These are phyloP conservation scores for Nyctalus aviator DNA, from an alignment of 2,797 vertebrate genomes.

Conservation along the genomic window DNA sequence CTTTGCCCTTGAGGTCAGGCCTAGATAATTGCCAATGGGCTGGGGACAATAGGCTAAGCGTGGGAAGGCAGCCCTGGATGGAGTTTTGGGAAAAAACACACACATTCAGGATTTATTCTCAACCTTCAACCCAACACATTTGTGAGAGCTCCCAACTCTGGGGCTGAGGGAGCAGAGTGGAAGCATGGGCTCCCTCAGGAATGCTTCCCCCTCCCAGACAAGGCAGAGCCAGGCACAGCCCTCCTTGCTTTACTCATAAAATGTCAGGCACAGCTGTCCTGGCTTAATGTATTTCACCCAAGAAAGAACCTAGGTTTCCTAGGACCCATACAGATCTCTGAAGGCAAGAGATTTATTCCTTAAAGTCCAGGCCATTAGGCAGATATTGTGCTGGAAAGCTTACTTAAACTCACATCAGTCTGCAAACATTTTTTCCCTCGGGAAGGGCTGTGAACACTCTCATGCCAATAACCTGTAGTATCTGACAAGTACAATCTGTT, in stretches of 20 bases:
- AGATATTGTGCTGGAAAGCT: not conserved
- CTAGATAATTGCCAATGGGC: slow-evolving; percentile 36
- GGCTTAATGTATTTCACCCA: slow-evolving; percentile 58
- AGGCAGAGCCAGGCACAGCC: slow-evolving; percentile 60
- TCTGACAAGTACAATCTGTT: slow-evolving; percentile 47
- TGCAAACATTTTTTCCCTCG: not conserved
- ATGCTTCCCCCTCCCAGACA: slow-evolving; percentile 46
- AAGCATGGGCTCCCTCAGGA: slow-evolving; percentile 46
- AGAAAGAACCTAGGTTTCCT: slow-evolving; percentile 59
- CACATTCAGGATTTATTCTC: slow-evolving; percentile 49
- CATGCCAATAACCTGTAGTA: slow-evolving; percentile 1
- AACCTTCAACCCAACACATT: slow-evolving; percentile 45
- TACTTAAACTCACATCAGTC: not conserved
- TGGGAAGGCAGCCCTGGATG: slow-evolving; percentile 49
- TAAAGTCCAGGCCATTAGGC: not conserved
- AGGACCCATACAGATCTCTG: slow-evolving; percentile 40
- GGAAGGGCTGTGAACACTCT: slow-evolving; percentile 25
- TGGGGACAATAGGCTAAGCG: slow-evolving; percentile 41
- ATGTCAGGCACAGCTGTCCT: slow-evolving; percentile 68
- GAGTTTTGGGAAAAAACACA: not conserved
- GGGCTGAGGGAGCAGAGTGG: not conserved
- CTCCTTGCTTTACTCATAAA: slow-evolving; percentile 55
- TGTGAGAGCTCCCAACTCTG: not conserved
- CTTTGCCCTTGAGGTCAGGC: slow-evolving; percentile 44
- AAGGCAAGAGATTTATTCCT: slow-evolving; percentile 67